Conservation (phyloP, 1,140 invertebrate species). For the Drosophila malerkotliana region DNA sequence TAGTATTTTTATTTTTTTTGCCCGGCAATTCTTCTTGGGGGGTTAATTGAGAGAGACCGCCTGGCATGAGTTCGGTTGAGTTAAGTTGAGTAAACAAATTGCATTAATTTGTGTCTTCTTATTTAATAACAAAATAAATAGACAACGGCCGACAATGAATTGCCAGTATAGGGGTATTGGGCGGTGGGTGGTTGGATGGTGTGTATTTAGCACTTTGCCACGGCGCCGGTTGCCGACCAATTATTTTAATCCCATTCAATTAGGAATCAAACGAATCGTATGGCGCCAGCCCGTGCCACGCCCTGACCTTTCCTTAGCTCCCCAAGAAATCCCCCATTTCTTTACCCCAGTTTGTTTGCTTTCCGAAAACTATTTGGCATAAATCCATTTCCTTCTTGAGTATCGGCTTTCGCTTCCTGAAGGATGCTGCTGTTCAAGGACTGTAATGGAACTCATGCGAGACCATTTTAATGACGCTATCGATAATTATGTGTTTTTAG, state of each 20-base stretch:
- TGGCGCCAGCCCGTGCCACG: slow-evolving; percentile 5
- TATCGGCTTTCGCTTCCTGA: neutral
- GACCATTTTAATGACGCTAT: slow-evolving; percentile 6
- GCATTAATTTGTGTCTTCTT: slow-evolving; percentile 81
- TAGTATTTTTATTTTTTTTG: slow-evolving; percentile 26
- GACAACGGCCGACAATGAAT: slow-evolving; percentile 54
- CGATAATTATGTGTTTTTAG: neutral
- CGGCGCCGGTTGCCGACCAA: slow-evolving; percentile 46
- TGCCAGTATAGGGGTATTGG: slow-evolving; percentile 1
- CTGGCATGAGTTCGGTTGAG: slow-evolving; percentile 18
- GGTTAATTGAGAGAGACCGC: slow-evolving; percentile 60
- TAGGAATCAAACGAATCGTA: slow-evolving; percentile 26
- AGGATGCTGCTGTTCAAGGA: neutral
- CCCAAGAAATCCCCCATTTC: neutral
- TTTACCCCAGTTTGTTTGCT: neutral
- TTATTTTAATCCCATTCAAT: slow-evolving; percentile 65
- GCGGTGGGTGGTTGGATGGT: neutral
- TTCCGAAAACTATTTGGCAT: slow-evolving; percentile 4
- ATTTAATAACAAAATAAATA: slow-evolving; percentile 82
- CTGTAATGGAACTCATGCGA: neutral
- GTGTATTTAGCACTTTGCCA: slow-evolving; percentile 50
- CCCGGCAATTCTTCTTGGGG: slow-evolving; percentile 46
- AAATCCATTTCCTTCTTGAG: neutral
- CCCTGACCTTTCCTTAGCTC: neutral
- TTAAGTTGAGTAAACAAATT: slow-evolving; percentile 70